Percentiles rank a stretch among this genome's conserved stretches.
These are phyloP conservation scores for Resseliella maxima DNA, from an alignment of 2,888 invertebrate species.

Conservation along the genomic window DNA sequence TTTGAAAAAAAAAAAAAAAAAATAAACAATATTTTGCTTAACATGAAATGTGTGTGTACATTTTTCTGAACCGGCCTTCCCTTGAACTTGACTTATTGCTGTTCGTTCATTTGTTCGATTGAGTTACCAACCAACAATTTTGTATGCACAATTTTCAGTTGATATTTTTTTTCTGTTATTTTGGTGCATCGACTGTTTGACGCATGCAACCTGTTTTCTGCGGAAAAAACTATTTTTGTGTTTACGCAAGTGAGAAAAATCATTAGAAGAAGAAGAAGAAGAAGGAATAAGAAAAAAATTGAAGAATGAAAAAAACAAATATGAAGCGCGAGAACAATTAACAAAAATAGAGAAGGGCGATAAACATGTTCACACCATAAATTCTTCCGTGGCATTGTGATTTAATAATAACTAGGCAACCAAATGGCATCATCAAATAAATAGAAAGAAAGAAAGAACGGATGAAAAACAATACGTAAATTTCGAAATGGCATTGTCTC, in stretches of 20 bases:
- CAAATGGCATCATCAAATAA: background rate
- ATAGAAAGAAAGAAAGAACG: background rate
- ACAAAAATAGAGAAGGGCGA: constrained; percentile 37
- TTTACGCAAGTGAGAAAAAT: background rate
- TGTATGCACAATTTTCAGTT: background rate
- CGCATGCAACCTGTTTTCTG: constrained; percentile 12
- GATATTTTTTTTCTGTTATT: background rate
- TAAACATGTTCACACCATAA: constrained; percentile 48
- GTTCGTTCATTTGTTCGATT: background rate
- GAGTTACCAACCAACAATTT: background rate
- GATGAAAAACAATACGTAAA: constrained; percentile 5
- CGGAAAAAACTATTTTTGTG: constrained; percentile 26
- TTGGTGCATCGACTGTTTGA: background rate
- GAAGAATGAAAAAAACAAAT: background rate
- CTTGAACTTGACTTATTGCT: constrained; percentile 12
- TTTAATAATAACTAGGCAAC: constrained; percentile 15
- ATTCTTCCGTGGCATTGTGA: constrained; percentile 48
- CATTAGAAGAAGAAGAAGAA: background rate
- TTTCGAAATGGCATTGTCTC: constrained; percentile 19
- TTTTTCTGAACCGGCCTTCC: constrained; percentile 20
- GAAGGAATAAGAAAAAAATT: background rate
- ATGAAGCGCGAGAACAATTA: background rate
- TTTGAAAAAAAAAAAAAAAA: background rate
- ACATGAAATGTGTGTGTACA: background rate
- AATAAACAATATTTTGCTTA: background rate